Evolutionary conservation across 2,113 vertebrate genomes (phyloP).

Genomic region (Dipodomys spectabilis): DNA sequence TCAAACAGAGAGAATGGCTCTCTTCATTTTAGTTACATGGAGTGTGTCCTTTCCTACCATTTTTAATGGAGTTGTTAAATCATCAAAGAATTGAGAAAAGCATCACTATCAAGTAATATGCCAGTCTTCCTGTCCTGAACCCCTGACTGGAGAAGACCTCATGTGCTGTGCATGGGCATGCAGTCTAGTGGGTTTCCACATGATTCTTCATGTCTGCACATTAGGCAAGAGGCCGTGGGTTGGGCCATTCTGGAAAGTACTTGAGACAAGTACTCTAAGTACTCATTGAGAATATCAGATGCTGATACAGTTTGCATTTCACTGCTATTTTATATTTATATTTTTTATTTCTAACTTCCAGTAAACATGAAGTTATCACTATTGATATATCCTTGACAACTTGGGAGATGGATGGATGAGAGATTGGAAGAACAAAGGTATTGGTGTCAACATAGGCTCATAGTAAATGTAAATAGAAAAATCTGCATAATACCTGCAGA

Average conservation of each 20-base stretch:
- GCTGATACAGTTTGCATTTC: neutral
- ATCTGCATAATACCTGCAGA: neutral
- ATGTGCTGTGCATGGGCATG: neutral
- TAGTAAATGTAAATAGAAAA: neutral
- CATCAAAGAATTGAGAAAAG: neutral
- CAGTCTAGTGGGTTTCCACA: conserved; percentile 51
- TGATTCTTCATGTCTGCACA: conserved; percentile 58
- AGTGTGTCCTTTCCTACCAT: neutral
- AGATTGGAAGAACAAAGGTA: neutral
- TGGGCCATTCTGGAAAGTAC: conserved; percentile 62
- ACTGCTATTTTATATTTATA: neutral
- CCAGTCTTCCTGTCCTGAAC: neutral
- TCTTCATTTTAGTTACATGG: too few species aligned
- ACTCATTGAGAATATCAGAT: neutral
- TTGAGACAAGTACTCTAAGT: neutral
- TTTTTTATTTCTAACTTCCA: neutral
- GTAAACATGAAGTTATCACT: too few species aligned
- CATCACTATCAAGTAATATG: neutral
- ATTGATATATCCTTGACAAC: neutral
- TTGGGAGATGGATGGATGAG: neutral
- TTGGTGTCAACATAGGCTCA: neutral
- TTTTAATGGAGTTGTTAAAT: neutral
- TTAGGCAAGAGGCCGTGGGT: conserved; percentile 40
- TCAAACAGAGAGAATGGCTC: neutral
- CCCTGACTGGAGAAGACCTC: conserved; percentile 3